Base-by-base conservation (phyloP, 2,888 invertebrate species). In the Drosophila putrida region DNA sequence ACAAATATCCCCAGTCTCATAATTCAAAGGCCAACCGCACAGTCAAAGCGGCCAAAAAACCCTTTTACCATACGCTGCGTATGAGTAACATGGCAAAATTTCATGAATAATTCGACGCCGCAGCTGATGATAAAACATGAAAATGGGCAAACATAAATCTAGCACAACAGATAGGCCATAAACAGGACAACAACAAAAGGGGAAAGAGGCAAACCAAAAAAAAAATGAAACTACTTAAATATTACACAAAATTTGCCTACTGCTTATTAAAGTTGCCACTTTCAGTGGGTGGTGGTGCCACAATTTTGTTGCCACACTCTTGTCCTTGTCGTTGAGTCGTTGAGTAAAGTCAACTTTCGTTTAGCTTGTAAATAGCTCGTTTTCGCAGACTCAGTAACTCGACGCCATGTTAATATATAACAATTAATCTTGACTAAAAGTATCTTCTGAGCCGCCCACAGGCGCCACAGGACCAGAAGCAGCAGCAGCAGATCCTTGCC, bases 291-390 rank as follows among this genome's bases (percentile, higher is more conserved):
- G 27, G 11, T 10, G 9, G 5, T 20, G 25, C 54, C 54, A 25
- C 20, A 33, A 9, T 55, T 54, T 41, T 33, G 53, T 28, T 11
- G 46, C n/a, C 35, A 41, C 27, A 35, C 25, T 4, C 53, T 1
- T 33, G 47, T 54, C n/a, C 55, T 51, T 57, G 38, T 6, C 31
- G 47, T 15, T 62, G 74, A 51, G 80, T 84, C 77, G 77, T 84
- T 81, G 74, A 68, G 74, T 78, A 90, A 90, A 90, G 79, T 85
- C 86, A 81, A 89, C 86, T 90, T 90, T 91, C 90, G 90, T 82
- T 91, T 90, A 91, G 91, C 91, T 91, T 87, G 90, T 87, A 87
- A 90, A 90, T 91, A 89, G 89, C 90, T 90, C 89, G 87, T 90
- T 89, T 87, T 81, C 78, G 78, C 88, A 89, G 89, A 86, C 86